phyloP scores from a whole-genome alignment of 2,797 vertebrate genomes.

The Molothrus ater region DNA sequence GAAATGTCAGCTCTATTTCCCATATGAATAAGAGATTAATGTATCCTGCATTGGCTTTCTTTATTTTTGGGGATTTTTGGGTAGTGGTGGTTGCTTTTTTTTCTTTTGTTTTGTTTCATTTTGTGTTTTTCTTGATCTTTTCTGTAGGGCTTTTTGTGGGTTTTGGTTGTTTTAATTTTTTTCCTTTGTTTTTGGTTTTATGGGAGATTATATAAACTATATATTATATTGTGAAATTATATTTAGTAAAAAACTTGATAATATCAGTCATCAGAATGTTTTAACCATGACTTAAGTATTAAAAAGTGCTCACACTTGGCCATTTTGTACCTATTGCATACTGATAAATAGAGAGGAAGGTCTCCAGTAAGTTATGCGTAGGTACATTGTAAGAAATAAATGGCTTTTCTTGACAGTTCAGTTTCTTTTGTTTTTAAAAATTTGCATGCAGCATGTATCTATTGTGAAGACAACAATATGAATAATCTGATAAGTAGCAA shows the following conservation, averaged over 20 bases:
- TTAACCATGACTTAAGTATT: neutral
- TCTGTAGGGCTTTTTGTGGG: neutral
- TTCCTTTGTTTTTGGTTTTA: neutral
- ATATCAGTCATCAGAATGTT: neutral
- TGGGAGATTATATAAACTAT: neutral
- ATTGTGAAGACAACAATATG: neutral
- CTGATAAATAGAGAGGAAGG: neutral
- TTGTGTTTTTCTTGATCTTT: neutral
- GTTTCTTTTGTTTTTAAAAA: neutral
- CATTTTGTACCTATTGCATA: neutral
- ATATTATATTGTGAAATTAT: neutral
- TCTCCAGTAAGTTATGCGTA: neutral
- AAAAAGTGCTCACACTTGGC: neutral
- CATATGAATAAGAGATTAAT: neutral
- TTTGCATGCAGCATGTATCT: neutral
- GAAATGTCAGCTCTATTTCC: neutral
- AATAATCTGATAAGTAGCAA: neutral
- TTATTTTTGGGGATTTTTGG: neutral
- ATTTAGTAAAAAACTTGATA: neutral
- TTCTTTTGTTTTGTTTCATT: neutral
- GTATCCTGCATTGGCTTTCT: neutral
- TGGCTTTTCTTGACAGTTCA: neutral
- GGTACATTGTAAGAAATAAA: neutral
- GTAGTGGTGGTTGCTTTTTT: neutral
- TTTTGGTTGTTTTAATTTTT: neutral